Base-by-base conservation (phyloP, 2,797 vertebrate genomes). In the Pseudopleuronectes americanus region DNA sequence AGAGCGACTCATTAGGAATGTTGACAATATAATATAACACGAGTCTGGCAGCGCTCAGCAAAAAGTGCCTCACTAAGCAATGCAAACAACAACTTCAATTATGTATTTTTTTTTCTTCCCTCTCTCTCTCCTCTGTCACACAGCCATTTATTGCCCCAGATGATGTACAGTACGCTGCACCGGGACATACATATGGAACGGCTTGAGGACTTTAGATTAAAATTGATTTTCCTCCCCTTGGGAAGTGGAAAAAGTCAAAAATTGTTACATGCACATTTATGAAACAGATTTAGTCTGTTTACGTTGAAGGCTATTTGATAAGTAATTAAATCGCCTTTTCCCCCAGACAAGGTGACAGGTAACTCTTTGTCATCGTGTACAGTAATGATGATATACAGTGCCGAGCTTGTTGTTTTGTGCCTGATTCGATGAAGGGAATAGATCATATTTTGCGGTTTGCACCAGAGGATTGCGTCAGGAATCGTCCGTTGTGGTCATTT, bases 301-400 rank as follows among this genome's bases (percentile, higher is more conserved):
- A 97, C 96, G 96, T 96, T 96, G 96, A 96, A 92, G 94, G 95
- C 95, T 95, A 92, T 96, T 98, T 98, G 96, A 97, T 97, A 96
- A 96, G 95, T 97, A 97, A 98, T 98, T 98, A 96, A 96, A 96
- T 97, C 95, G 95, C 93, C 93, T 95, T 95, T 95, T 94, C 94
- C 93, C 92, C 92, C 94, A 94, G 96, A 96, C 95, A 96, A 96
- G 96, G 96, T 97, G 97, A 97, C 95, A 95, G 94, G 95, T 96
- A 96, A 94, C 92, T 95, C 95, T 89, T 88, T 91, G 85, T 95
- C 94, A 93, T 71, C 43, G 93, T 95, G 93, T 92, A 71, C 71
- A 68, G 76, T 71, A 94, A 94, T 96, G 95, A 96, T 96, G 96
- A 96, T 95, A 94, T 96, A 96, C 94, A 94, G 92, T 93, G 94